Percentiles rank a stretch among this genome's conserved stretches.
phyloP scores from a whole-genome alignment of 37 sponge, comb jelly and placozoan genomes.

The Petrosia ficiformis region DNA sequence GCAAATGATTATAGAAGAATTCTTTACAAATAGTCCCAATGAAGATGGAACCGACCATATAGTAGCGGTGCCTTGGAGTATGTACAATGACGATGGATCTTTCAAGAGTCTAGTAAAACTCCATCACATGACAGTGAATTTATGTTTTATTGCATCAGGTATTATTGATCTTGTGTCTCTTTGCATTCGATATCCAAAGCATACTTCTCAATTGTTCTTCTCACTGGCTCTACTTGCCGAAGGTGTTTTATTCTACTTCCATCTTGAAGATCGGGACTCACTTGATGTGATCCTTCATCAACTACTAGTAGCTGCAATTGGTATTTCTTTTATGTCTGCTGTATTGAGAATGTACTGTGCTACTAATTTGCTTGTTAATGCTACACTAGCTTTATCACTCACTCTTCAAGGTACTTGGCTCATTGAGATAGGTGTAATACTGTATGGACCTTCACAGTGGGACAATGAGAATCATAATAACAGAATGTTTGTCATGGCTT shows the following conservation, averaged over 20 bases:
- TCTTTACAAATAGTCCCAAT: conserved; percentile 7
- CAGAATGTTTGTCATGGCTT: conserved; percentile 11
- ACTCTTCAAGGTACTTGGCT: conserved; percentile 18
- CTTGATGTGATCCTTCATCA: conserved; percentile 1
- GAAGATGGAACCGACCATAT: neutral
- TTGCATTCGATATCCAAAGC: conserved; percentile 3
- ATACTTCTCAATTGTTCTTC: conserved; percentile 13
- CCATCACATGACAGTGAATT: conserved; percentile 60
- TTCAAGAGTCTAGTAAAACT: conserved; percentile 14
- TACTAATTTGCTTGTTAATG: conserved; percentile 13
- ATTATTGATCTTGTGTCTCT: conserved; percentile 18
- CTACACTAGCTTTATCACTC: neutral
- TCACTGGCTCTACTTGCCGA: neutral
- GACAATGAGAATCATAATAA: conserved; percentile 1
- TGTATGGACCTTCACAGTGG: conserved; percentile 6
- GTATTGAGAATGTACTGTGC: neutral
- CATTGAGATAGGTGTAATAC: neutral
- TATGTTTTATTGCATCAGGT: conserved; percentile 31
- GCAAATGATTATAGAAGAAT: conserved; percentile 38
- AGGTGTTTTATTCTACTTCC: conserved; percentile 1
- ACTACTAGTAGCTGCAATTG: neutral
- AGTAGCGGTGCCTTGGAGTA: neutral
- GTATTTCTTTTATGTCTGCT: conserved; percentile 26
- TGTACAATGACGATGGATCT: conserved; percentile 15
- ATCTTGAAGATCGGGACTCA: neutral